These are phyloP conservation scores for Euthynnus affinis DNA, from an alignment of 2,797 vertebrate genomes.

Conservation along the genomic window DNA sequence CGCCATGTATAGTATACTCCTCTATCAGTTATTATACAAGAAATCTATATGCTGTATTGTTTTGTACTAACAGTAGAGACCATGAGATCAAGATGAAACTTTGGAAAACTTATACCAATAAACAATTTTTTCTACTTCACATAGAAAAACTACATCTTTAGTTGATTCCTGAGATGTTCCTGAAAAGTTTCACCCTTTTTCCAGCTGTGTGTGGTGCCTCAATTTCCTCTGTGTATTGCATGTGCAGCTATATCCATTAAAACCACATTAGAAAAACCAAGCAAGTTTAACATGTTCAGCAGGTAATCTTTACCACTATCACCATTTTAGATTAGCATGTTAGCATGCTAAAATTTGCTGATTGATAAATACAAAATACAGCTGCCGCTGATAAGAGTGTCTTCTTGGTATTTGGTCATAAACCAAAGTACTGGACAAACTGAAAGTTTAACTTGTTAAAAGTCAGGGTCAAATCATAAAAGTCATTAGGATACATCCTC, in stretches of 20 bases:
- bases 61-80: neutral
- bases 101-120: neutral
- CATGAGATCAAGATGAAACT: too few relatives aligned
- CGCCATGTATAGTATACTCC: neutral
- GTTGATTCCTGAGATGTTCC: slow-evolving; percentile 9
- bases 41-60: neutral
- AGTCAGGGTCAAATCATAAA: too few relatives aligned
- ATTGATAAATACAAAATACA: too few relatives aligned
- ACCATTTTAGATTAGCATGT: too few relatives aligned
- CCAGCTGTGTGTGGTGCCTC: slow-evolving; percentile 4
- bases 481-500: too few relatives aligned
- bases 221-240: neutral
- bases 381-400: too few relatives aligned
- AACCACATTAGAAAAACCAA: neutral
- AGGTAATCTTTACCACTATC: too few relatives aligned
- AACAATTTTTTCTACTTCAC: neutral
- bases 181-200: slow-evolving; percentile 13
- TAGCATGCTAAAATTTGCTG: too few relatives aligned
- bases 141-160: too few relatives aligned
- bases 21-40: neutral
- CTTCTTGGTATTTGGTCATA: too few relatives aligned
- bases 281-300: neutral
- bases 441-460: too few relatives aligned
- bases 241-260: neutral
- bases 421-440: too few relatives aligned